These are phyloP conservation scores for Synergus laeviventris DNA, from an alignment of 2,888 invertebrate genomes.

Conservation along the genomic window DNA sequence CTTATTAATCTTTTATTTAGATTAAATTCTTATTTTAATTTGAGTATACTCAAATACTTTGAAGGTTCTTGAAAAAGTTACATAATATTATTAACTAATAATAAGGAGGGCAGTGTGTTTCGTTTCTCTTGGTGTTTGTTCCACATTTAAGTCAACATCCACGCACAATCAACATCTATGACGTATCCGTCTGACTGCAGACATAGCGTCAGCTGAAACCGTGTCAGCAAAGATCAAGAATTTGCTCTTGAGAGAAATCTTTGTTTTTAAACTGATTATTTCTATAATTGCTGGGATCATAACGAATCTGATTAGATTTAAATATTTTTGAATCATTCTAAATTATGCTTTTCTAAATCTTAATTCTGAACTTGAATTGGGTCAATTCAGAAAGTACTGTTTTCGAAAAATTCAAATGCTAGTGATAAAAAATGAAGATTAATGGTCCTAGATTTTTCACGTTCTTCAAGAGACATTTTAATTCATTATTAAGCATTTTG, in stretches of 20 bases:
- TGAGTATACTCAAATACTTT: neutral
- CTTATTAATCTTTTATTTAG: too few species aligned
- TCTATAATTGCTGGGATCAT: neutral
- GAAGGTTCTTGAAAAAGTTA: neutral
- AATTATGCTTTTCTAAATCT: too few species aligned
- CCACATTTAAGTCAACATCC: slow-evolving; percentile 33
- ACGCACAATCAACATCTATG: slow-evolving; percentile 33
- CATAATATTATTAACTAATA: slow-evolving; percentile 16
- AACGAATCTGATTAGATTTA: too few species aligned
- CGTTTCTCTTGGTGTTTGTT: slow-evolving; percentile 26
- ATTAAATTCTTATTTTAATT: too few species aligned
- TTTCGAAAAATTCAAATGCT: too few species aligned
- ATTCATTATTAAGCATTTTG: too few species aligned
- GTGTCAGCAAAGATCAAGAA: slow-evolving; percentile 37
- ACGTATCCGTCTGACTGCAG: slow-evolving; percentile 25
- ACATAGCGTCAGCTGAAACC: slow-evolving; percentile 9
- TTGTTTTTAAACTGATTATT: neutral
- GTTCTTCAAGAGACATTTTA: too few species aligned
- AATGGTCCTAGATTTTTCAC: too few species aligned
- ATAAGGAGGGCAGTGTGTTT: slow-evolving; percentile 1
- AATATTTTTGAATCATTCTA: too few species aligned
- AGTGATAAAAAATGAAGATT: too few species aligned
- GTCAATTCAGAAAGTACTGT: too few species aligned
- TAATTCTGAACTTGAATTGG: too few species aligned
- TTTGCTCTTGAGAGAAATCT: slow-evolving; percentile 24